Evolutionary conservation across 2,888 invertebrate genomes (phyloP), one percentile per base, ranked within the genome.

Genomic region (Capitulum mitella): DNA sequence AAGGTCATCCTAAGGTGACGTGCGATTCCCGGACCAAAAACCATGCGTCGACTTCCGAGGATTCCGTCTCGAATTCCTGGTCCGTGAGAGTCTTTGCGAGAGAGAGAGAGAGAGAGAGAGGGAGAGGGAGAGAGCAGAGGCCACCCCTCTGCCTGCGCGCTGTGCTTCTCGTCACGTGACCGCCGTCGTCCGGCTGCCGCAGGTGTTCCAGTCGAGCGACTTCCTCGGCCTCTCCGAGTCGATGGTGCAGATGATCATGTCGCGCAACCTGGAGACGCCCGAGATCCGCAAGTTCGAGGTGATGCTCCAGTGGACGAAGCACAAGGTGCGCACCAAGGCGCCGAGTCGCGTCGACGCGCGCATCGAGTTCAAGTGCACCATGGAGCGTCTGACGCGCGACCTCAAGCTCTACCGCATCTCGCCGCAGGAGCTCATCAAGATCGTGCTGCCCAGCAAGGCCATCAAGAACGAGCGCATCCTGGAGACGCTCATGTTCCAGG

Each of bases 161-260:
- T n/a, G n/a, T n/a, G n/a, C n/a, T n/a, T n/a, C n/a, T n/a, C n/a
- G n/a, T n/a, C n/a, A n/a, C n/a, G n/a, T n/a, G n/a, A n/a, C n/a
- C 19, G 48, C 48, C n/a, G n/a, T n/a, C n/a, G n/a, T 19, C n/a
- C 54, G 26, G 5, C 8, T 22, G 32, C 43, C 51, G 64, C 80
- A 82, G 82, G 88, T 96, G 79, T 95, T 96, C 86, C 92, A 93
- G 84, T 92, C 91, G 78, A 87, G 91, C 1, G 95, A 95, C 84
- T 96, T 94, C 85, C 89, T 95, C 16, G 92, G 92, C 82, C 89
- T 96, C 64, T 95, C 95, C 82, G 96, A 96, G 85, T 95, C 95
- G 8, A 95, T 96, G 94, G 95, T 95, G 34, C 94, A 94, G 85
- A 93, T 93, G 93, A 93, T 94, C 82, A 94, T 94, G 93, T 92